Base-by-base conservation (phyloP, 2,888 invertebrate genomes). In the Ectropis crepuscularia region DNA sequence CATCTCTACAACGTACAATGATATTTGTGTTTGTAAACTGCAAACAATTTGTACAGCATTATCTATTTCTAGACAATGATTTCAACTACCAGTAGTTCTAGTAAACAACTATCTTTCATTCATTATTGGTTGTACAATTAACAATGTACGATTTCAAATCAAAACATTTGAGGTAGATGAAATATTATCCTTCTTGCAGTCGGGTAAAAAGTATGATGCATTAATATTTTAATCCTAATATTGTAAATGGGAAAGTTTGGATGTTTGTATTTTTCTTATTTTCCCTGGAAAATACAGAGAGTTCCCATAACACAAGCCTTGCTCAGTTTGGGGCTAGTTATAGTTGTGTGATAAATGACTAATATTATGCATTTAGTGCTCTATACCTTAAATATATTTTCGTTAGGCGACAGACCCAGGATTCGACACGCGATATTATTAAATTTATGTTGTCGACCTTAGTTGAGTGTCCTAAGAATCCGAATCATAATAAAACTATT, bases 111-210 rank as follows among this genome's bases (percentile, higher is more conserved):
- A 53, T 53, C 47, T 49, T 38, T 41, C 16, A 58, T 12, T 49
- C 53, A 61, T 65, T 61, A 57, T 65, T 47, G 5, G n/a, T 55
- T 55, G 45, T 48, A 58, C 48, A 49, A 59, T 41, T 36, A 39
- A 54, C 58, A 63, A 51, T 57, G 42, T 28, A 39, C 8, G 16
- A 12, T 39, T 41, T n/a, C 37, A 43, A 42, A 51, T 53, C 47
- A 57, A 47, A 47, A 10, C 8, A n/a, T 16, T 28, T 28, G 28
- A 43, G 10, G 7, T 42, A 7, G 53, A 28, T 28, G 2, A 11
- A 37, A 38, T 4, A 28, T 16, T 2, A 28, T 2, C 16, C 16
- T 28, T 28, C 16, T 28, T 28, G 16, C 16, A 28, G 16, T 28
- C 16, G 16, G 16, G 16, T 28, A 28, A 28, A 28, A 28, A 28